Base-by-base conservation (phyloP, 2,797 vertebrate species). In the Lutjanus argentimaculatus region DNA sequence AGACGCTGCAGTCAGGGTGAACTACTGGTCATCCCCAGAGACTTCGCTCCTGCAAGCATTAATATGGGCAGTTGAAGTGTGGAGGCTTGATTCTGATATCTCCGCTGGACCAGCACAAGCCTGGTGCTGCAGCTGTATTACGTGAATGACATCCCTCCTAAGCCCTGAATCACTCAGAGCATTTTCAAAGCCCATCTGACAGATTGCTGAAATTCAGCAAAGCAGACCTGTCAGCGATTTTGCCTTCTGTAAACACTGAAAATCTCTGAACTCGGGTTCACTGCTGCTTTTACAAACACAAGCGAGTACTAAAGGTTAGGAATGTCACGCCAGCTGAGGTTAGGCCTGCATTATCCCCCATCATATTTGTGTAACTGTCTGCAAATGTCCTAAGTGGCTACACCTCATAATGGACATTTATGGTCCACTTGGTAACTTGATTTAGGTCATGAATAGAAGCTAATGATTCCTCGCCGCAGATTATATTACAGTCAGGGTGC, bases 401-500 rank as follows among this genome's bases (percentile, higher is more conserved):
- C 72, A 48, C 53, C 66, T 67, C 59, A 6, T 84, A 69, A 88
- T 77, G 70, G 68, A 77, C 72, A 67, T 89, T 88, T 72, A 75
- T 76, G 46, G 79, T 69, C 71, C 69, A 62, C 84, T 82, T 55
- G 67, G 53, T 83, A 79, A 84, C 75, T 77, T 72, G 66, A 88
- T 87, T 84, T 52, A 78, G 75, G 51, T 82, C 40, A 78, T 56
- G 22, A 83, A 67, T 66, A 49, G 78, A 36, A 72, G 84, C 63
- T 77, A 71, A 83, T 66, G 67, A 89, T 83, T 86, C 79, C 22
- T 59, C 16, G 2, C 75, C 51, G 14, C 72, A 75, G 85, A 86
- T 89, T 75, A 21, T 79, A 64, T 93, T 87, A 87, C 77, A 51
- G 72, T 16, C 14, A 73, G 62, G 21, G 71, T 64, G 75, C 68